phyloP scores from a whole-genome alignment of 2,797 vertebrate genomes.

The Lepidocolaptes lacrymiger region DNA sequence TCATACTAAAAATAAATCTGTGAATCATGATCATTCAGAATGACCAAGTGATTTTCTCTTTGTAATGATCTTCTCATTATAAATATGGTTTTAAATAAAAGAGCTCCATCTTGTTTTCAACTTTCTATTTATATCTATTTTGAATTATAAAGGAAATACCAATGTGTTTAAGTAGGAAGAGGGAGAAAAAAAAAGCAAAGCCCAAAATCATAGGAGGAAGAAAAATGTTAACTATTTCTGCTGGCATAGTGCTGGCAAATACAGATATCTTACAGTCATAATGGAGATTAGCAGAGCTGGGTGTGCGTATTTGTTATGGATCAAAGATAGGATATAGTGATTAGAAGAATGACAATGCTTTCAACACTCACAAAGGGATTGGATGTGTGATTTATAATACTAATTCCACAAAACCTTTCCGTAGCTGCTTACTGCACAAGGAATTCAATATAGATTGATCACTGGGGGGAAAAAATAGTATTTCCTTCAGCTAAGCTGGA shows the following conservation, averaged over 20 bases:
- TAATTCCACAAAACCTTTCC: slow-evolving; percentile 54
- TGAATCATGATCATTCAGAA: not conserved
- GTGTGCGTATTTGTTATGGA: slow-evolving; percentile 55
- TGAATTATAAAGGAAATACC: not conserved
- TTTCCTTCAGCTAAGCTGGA: slow-evolving; percentile 6
- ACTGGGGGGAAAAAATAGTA: not conserved
- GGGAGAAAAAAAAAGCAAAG: not conserved
- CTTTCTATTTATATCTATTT: not conserved
- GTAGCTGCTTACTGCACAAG: slow-evolving; percentile 25
- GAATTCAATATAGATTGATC: slow-evolving; percentile 40
- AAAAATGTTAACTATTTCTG: slow-evolving; percentile 52
- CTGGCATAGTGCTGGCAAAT: not conserved
- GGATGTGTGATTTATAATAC: slow-evolving; percentile 4
- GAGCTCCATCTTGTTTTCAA: not conserved
- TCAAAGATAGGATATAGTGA: slow-evolving; percentile 16
- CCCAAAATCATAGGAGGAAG: slow-evolving; percentile 2
- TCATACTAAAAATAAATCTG: not conserved
- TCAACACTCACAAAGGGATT: not conserved
- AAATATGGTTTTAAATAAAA: slow-evolving; percentile 34
- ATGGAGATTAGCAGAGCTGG: not conserved
- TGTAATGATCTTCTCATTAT: slow-evolving; percentile 13
- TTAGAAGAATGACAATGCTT: slow-evolving; percentile 54
- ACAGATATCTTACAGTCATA: not conserved
- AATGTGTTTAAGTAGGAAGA: slow-evolving; percentile 26
- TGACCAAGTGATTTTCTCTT: not conserved